Percentiles rank a stretch among this genome's conserved stretches.
phyloP scores from a whole-genome alignment of 2,797 vertebrate genomes.

The Myotis pilosus region DNA sequence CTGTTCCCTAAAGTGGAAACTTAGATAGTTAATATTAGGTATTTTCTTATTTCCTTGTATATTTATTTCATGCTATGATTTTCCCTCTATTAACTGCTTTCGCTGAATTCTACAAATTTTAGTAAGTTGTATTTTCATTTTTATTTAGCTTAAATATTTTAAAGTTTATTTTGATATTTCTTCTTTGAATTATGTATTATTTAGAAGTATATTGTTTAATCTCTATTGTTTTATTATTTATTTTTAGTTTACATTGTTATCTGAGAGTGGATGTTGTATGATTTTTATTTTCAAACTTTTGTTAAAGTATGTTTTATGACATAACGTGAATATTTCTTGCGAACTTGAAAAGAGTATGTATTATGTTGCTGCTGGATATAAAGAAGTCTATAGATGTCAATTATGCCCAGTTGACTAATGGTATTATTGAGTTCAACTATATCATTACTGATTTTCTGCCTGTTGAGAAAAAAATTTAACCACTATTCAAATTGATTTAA shows the following conservation, averaged over 20 bases:
- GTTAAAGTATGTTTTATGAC: not conserved
- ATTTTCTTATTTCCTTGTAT: not conserved
- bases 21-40: not conserved
- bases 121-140: not conserved
- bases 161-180: not conserved
- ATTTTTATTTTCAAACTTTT: not conserved
- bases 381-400: not conserved
- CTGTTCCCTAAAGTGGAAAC: not conserved
- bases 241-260: not conserved
- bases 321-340: not conserved
- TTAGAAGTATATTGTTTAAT: not conserved
- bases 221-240: not conserved
- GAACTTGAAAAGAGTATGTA: not conserved
- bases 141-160: not conserved
- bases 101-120: not conserved
- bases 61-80: not conserved
- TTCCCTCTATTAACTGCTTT: not conserved
- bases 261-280: not conserved
- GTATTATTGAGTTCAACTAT: not conserved
- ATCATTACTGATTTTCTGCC: not conserved
- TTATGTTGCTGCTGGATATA: not conserved
- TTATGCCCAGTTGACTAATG: not conserved
- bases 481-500: not conserved
- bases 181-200: not conserved
- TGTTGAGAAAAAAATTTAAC: not conserved